A percentile compares a stretch with the other conserved stretches of the same genome.
Conservation (phyloP, 2,888 invertebrate genomes). For the Liopterus haemorrhoidalis region DNA sequence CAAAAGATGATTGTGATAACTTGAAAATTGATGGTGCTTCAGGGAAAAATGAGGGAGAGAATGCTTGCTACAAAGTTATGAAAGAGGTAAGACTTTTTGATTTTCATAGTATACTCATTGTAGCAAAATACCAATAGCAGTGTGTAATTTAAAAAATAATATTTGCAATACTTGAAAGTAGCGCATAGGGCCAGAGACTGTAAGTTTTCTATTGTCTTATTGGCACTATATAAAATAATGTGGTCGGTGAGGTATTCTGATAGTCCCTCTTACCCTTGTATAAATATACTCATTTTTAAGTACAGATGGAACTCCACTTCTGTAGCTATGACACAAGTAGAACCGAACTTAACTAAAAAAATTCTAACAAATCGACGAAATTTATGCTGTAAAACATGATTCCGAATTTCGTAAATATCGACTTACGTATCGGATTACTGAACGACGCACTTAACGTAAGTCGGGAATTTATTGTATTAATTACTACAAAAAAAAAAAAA, state of each 20-base stretch:
- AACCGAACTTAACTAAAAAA: too few relatives aligned
- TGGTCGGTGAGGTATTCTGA: conserved; percentile 13
- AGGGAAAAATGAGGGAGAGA: conserved; percentile 39
- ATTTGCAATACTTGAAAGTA: background rate
- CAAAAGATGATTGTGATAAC: conserved; percentile 49
- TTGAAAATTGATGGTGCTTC: conserved; percentile 43
- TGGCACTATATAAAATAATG: conserved; percentile 8
- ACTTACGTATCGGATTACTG: too few relatives aligned
- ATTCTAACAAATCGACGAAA: too few relatives aligned
- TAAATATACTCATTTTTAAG: conserved; percentile 17
- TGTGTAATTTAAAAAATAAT: background rate
- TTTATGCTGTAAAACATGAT: too few relatives aligned
- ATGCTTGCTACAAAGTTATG: conserved; percentile 64
- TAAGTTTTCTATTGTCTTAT: conserved; percentile 1
- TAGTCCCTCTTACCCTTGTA: conserved; percentile 16
- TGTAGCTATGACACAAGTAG: too few relatives aligned
- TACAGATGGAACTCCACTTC: too few relatives aligned
- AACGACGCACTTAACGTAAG: too few relatives aligned
- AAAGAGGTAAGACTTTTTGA: conserved; percentile 52
- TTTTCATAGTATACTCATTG: background rate
- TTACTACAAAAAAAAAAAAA: too few relatives aligned
- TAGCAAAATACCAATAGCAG: background rate
- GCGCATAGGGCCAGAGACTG: background rate
- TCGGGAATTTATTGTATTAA: too few relatives aligned
- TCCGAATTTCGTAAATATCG: too few relatives aligned